Conservation (phyloP, 2,113 vertebrate species). For the Rhinogobius similis region DNA sequence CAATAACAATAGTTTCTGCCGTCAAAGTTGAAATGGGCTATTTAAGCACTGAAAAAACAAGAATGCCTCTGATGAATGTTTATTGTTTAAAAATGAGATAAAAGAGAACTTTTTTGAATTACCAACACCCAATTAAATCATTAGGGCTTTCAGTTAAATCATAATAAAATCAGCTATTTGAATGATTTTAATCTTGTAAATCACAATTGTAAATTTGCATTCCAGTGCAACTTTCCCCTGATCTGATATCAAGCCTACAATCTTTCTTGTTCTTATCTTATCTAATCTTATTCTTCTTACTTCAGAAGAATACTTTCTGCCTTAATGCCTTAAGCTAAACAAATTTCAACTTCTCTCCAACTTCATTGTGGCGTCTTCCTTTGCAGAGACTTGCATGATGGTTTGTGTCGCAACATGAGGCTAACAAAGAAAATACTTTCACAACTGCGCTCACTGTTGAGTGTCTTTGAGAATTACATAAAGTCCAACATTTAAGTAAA, state of each 20-base stretch:
- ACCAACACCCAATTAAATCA: not conserved
- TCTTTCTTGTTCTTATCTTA: not conserved
- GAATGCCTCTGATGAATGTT: not conserved
- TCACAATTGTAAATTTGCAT: not conserved
- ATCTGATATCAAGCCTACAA: not conserved
- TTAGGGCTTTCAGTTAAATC: not conserved
- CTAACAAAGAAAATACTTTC: slow-evolving; percentile 14
- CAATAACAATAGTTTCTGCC: not conserved
- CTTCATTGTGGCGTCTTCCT: not conserved
- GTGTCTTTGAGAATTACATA: slow-evolving; percentile 3
- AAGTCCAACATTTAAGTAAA: not conserved
- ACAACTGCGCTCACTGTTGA: slow-evolving; percentile 6
- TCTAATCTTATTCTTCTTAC: too few relatives aligned
- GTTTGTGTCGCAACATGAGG: slow-evolving; percentile 15
- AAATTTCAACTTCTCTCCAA: not conserved
- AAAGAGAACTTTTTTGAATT: not conserved
- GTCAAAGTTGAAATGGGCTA: not conserved
- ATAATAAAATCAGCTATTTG: not conserved
- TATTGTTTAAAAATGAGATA: not conserved
- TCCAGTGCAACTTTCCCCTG: not conserved
- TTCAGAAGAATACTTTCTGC: not conserved
- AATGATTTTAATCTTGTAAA: not conserved
- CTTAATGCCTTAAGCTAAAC: not conserved
- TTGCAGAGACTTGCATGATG: not conserved
- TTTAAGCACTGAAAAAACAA: not conserved